Base-by-base conservation (phyloP, 2,113 vertebrate genomes). In the Acanthisitta chloris region DNA sequence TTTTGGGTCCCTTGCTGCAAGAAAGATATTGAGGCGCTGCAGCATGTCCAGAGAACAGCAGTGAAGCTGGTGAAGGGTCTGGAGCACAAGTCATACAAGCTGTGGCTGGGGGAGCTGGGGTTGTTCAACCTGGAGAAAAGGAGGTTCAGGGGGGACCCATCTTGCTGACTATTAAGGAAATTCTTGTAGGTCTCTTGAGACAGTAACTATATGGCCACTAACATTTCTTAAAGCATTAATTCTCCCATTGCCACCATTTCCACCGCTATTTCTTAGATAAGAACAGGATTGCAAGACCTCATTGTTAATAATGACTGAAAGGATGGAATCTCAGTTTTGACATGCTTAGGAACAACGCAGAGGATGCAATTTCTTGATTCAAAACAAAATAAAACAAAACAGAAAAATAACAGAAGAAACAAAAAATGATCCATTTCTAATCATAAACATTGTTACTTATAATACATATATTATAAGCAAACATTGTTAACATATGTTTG, bases 111-210 rank as follows among this genome's bases (percentile, higher is more conserved):
- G n/a, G 19, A 31, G 8, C 7, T 79, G 40, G 10, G 13, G 2
- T 13, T 62, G 11, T 24, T 20, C 10, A 71, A 1, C 19, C 2
- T 2, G 31, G 16, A 48, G 14, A 14, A 64, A 64, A 48, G 20
- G 23, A 59, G 8, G 6, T 19, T 34, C 19, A 8, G 11, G 17
- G 18, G 6, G 3, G 25, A 49, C 0, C 1, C 4, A 19, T 40
- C 9, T 55, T 59, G 4, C 2, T 76, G 14, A 40, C 8, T 34
- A 9, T 52, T 33, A 72, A 55, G 17, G 14, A 46, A 4, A 5
- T 69, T 6, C 9, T 70, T 77, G 14, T 28, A 57, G 15, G 7
- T 66, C 42, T 74, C 43, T n/a, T 71, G 52, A 74, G 42, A 74
- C 12, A 43, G 12, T 4, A 15, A 62, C n/a, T 10, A 48, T 67